Conservation (phyloP, 1,140 invertebrate genomes). For the Brachionus paranguensis region DNA sequence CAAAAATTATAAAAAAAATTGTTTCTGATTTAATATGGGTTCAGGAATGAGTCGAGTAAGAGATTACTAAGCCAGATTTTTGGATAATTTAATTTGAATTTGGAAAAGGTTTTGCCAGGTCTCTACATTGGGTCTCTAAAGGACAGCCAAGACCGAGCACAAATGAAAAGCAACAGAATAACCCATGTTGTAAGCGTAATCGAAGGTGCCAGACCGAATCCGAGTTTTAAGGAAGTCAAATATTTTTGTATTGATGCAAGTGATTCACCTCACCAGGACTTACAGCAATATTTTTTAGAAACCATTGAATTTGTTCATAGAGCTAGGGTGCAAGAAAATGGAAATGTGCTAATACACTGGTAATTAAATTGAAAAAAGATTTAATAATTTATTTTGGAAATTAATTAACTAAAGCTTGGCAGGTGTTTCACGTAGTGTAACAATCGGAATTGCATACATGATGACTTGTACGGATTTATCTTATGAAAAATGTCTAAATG, state of each 20-base stretch:
- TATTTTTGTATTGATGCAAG: conserved; percentile 88
- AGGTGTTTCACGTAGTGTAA: conserved; percentile 93
- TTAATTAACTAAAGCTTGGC: conserved; percentile 65
- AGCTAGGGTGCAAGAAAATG: conserved; percentile 70
- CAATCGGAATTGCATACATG: conserved; percentile 85
- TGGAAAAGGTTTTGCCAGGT: conserved; percentile 45
- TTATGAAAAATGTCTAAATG: conserved; percentile 85
- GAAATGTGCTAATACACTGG: conserved; percentile 91
- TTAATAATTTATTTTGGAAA: not conserved
- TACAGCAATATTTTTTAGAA: conserved; percentile 81
- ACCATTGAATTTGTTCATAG: conserved; percentile 94
- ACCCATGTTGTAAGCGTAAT: conserved; percentile 91
- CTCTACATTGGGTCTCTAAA: conserved; percentile 62
- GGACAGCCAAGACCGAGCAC: conserved; percentile 81
- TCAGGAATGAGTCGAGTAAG: conserved; percentile 39
- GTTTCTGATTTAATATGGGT: not conserved
- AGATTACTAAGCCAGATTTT: not conserved
- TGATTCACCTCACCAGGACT: conserved; percentile 83
- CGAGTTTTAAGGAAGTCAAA: conserved; percentile 71
- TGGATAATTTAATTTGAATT: not conserved
- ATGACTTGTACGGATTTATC: conserved; percentile 83
- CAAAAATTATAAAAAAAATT: not conserved
- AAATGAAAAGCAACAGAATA: conserved; percentile 79
- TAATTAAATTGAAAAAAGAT: conserved; percentile 53
- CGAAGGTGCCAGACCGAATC: conserved; percentile 68